These are phyloP conservation scores for Channallabes apus DNA, from an alignment of 2,797 vertebrate species.

Conservation along the genomic window DNA sequence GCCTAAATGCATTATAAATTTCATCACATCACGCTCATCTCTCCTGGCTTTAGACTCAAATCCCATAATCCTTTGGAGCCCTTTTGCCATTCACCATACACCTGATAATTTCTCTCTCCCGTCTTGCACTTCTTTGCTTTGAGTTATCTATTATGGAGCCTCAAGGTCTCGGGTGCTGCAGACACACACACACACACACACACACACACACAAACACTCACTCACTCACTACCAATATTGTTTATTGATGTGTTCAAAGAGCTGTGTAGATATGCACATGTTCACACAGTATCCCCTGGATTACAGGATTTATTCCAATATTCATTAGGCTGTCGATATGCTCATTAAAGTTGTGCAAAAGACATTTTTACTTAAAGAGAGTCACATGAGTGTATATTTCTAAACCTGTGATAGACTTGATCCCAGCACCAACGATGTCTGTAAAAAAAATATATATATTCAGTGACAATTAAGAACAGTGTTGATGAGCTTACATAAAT, in stretches of 20 bases:
- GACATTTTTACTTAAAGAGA: slow-evolving; percentile 8
- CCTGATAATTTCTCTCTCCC: neutral
- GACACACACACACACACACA: neutral
- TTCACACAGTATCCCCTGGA: slow-evolving; percentile 22
- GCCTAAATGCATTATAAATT: slow-evolving; percentile 58
- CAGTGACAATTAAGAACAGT: neutral
- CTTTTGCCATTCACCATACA: slow-evolving; percentile 45
- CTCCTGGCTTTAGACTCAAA: slow-evolving; percentile 49
- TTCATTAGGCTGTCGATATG: slow-evolving; percentile 47
- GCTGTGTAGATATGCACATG: neutral
- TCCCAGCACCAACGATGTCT: neutral
- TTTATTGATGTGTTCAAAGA: neutral
- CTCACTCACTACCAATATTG: neutral
- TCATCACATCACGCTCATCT: slow-evolving; percentile 58
- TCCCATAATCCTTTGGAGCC: slow-evolving; percentile 58
- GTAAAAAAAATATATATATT: neutral
- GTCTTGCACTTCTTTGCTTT: neutral
- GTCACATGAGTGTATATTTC: slow-evolving; percentile 20
- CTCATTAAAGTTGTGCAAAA: slow-evolving; percentile 27
- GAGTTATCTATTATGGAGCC: neutral
- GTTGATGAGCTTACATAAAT: neutral
- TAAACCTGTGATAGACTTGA: neutral
- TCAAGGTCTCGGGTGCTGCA: neutral
- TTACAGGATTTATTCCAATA: slow-evolving; percentile 40
- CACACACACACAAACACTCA: neutral